phyloP scores from a whole-genome alignment of 2,888 invertebrate species.

The Chloroclysta siterata region DNA sequence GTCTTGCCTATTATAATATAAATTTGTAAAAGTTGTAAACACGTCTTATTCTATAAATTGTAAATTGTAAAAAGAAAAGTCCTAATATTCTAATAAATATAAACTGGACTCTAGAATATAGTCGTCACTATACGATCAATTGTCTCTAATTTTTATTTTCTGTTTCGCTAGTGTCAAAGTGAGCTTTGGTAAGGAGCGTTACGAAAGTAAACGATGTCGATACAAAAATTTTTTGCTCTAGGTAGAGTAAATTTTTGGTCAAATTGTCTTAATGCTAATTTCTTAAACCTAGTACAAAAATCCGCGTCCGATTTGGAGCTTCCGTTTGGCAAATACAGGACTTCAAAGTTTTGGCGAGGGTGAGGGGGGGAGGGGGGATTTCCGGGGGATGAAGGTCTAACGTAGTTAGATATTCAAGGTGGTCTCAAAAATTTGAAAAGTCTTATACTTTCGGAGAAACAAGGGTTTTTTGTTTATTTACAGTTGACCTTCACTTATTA shows the following conservation, averaged over 20 bases:
- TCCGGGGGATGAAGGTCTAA: no score
- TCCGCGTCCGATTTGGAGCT: neutral
- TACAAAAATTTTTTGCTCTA: neutral
- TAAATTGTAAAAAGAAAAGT: neutral
- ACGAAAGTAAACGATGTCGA: neutral
- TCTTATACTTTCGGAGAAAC: no score
- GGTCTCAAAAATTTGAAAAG: no score
- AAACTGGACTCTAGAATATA: neutral
- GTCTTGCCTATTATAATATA: neutral
- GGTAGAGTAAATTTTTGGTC: neutral
- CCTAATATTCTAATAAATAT: neutral
- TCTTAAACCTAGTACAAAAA: neutral
- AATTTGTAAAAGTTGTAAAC: constrained; percentile 1
- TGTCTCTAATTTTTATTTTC: no score
- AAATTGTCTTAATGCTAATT: neutral
- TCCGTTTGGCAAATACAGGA: neutral
- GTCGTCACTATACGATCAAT: no score
- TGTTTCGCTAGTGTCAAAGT: no score
- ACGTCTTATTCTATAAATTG: no score
- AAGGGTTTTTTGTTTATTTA: no score
- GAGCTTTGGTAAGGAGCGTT: no score
- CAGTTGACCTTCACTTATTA: no score
- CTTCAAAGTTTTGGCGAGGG: neutral
- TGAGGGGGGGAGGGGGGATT: neutral
- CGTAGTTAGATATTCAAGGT: no score